phyloP scores from a whole-genome alignment of 2,797 vertebrate species.

The Spea hammondii region DNA sequence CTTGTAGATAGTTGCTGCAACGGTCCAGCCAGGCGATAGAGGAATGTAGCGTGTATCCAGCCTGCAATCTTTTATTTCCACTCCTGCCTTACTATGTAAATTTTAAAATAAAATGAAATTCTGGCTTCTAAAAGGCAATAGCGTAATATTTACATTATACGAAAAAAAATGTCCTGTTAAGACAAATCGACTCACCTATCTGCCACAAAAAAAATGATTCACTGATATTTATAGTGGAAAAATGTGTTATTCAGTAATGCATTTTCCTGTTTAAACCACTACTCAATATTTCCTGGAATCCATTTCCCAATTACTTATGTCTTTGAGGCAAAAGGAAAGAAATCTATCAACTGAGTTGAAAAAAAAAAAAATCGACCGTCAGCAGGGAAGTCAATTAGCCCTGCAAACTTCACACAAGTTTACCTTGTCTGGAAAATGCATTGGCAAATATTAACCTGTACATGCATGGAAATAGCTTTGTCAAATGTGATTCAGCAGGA shows the following conservation, averaged over 20 bases:
- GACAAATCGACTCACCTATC: too few species aligned
- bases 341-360: not conserved
- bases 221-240: not conserved
- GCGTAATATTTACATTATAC: too few species aligned
- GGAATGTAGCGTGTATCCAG: too few species aligned
- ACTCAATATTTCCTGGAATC: not conserved
- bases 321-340: too few species aligned
- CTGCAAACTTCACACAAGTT: not conserved
- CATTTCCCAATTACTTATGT: not conserved
- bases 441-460: not conserved
- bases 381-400: not conserved
- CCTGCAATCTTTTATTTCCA: too few species aligned
- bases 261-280: not conserved
- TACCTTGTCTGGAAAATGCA: not conserved
- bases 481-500: not conserved
- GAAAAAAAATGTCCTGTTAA: too few species aligned
- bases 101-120: too few species aligned
- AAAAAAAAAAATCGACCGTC: not conserved
- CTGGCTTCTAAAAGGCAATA: too few species aligned
- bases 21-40: too few species aligned
- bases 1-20: too few species aligned
- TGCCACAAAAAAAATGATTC: too few species aligned
- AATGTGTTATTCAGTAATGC: not conserved
- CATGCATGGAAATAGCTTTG: not conserved
- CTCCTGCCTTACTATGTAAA: too few species aligned